phyloP scores from a whole-genome alignment of 2,888 invertebrate species.

The Galeruca laticollis region DNA sequence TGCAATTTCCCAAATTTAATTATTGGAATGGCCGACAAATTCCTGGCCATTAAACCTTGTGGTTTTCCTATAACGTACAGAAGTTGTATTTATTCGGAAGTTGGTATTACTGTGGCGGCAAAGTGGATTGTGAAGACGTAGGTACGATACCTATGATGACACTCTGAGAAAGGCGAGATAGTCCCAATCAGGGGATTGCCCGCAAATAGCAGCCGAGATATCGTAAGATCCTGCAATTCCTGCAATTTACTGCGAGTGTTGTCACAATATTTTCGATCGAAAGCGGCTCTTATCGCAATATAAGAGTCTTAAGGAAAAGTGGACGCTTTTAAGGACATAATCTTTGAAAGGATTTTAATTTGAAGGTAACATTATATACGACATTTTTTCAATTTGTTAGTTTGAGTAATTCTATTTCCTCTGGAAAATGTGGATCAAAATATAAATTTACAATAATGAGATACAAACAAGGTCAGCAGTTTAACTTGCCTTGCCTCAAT shows the following conservation, averaged over 20 bases:
- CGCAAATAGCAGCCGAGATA: constrained; percentile 63
- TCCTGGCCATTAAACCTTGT: constrained; percentile 24
- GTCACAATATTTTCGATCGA: constrained; percentile 53
- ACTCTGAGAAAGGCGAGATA: constrained; percentile 57
- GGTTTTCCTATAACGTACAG: constrained; percentile 25
- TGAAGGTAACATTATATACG: constrained; percentile 1
- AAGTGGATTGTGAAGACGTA: constrained; percentile 61
- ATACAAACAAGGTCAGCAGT: too few species aligned
- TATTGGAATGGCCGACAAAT: constrained; percentile 31
- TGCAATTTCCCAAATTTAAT: constrained; percentile 26
- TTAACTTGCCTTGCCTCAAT: too few species aligned
- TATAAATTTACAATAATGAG: too few species aligned
- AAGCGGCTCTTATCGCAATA: constrained; percentile 38
- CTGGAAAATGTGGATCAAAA: too few species aligned
- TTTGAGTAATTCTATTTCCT: neutral
- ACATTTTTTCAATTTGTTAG: neutral
- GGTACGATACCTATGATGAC: constrained; percentile 59
- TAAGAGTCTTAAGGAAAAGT: constrained; percentile 35
- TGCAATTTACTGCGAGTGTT: constrained; percentile 60
- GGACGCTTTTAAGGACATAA: constrained; percentile 23
- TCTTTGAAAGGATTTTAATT: neutral
- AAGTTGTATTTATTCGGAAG: constrained; percentile 37
- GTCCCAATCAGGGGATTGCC: constrained; percentile 63
- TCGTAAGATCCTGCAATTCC: constrained; percentile 58
- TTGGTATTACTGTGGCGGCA: constrained; percentile 47